Evolutionary conservation across 2,113 vertebrate genomes (phyloP), one percentile per base, ranked within the genome.

Genomic region (Hippoglossus stenolepis): DNA sequence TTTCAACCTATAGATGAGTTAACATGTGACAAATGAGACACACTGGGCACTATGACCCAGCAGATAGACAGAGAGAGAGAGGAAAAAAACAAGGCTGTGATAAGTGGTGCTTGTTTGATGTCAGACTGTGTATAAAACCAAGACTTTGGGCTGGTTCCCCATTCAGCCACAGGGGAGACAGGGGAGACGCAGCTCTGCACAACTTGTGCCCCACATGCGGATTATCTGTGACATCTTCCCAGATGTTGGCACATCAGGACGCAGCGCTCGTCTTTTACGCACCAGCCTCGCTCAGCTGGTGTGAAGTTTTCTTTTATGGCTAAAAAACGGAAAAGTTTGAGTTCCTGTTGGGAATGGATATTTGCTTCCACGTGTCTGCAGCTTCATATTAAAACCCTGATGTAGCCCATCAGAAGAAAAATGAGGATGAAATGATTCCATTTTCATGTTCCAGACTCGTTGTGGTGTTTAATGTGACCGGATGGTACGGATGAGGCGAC

Each of bases 21-120:
- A n/a, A 7, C 20, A 17, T 38, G 58, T 70, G 35, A 78, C 63
- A 81, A 40, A 26, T 17, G 60, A 38, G 68, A 76, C 12, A 20
- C 31, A 57, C 64, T 79, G 90, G 89, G 92, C 93, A 87, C 92
- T 95, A 94, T 91, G 94, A 94, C 93, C 94, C 93, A 92, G 93
- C 85, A 90, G 87, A 85, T 60, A 77, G 67, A 84, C 15, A 75
- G 65, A 77, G 15, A 70, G 73, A 69, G 21, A 26, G 21, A 26
- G 35, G 26, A 20, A 64, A 38, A 53, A 45, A 64, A 40, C 63
- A 28, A 58, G 59, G 81, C 61, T 82, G 87, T 84, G 85, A 92
- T 93, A 85, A 88, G 64, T 87, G 81, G 76, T 64, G 64, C 83
- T 87, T 90, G 90, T 93, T 93, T 90, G 88, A 87, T 90, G 91